Base-by-base conservation (phyloP, 2,113 vertebrate species). In the Gasterosteus nipponicus region DNA sequence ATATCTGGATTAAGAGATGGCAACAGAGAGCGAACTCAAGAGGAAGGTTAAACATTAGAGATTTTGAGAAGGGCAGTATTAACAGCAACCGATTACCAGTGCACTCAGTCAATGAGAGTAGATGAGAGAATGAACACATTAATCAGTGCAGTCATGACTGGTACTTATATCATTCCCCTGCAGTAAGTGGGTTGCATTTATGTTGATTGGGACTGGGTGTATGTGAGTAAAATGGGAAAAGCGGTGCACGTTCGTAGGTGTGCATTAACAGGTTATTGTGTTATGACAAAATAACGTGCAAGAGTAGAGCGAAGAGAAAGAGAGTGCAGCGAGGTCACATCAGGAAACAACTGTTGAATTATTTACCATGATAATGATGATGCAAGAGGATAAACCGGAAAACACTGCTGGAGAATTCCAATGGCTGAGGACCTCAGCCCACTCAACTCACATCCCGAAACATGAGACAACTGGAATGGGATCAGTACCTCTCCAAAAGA, bases 81-180 rank as follows among this genome's bases (percentile, higher is more conserved):
- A 81, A 82, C 87, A 88, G 82, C 81, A 89, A 82, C 69, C 85
- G 85, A 85, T 90, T 89, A 89, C 89, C 87, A 81, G 74, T 87
- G 75, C 66, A 51, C 75, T 84, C 69, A 81, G 71, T 87, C 85
- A 88, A 76, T n/a, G 82, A 56, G 60, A 80, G 77, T 69, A 87
- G 84, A 88, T 88, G 73, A 82, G 78, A 85, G 84, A 86, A 90
- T 89, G 75, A 86, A 86, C 73, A 80, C 86, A 92, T 90, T 88
- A 89, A 91, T 92, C 89, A 92, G 86, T 90, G 85, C 87, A 89
- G 91, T 90, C 85, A 82, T 74, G 86, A 61, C 86, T 83, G 73
- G 54, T 62, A 68, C 75, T 79, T 71, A 72, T 86, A 85, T 86
- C 80, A 75, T 85, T 87, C 66, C 77, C 78, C 80, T 80, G 79